phyloP scores from a whole-genome alignment of 2,113 vertebrate genomes.

The Corythornis madagascariensis region DNA sequence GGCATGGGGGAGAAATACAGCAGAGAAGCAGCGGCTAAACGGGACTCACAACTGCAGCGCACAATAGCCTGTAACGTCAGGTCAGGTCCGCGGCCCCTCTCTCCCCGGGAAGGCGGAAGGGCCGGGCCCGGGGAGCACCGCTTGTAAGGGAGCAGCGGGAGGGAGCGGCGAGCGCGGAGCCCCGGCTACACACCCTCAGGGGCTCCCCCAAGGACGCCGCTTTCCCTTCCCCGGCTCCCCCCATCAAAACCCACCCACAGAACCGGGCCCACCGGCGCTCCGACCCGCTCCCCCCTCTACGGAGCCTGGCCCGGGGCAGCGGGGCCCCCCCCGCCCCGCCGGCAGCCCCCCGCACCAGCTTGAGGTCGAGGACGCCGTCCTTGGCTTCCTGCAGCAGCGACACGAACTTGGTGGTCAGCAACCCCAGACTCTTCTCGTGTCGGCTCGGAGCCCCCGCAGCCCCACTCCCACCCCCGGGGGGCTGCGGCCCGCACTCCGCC shows the following conservation, averaged over 20 bases:
- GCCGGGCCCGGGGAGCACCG: background rate
- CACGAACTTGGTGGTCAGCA: slow-evolving; percentile 97
- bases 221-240: background rate
- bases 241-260: background rate
- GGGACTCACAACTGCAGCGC: background rate
- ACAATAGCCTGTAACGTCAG: background rate
- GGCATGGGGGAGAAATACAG: background rate
- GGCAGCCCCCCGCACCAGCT: slow-evolving; percentile 82
- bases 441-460: slow-evolving; percentile 86
- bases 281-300: background rate
- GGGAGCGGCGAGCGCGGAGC: background rate
- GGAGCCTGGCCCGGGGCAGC: no score
- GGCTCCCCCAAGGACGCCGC: background rate
- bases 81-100: no score
- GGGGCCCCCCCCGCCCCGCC: background rate
- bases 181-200: background rate
- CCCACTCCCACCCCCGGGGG: slow-evolving; percentile 78
- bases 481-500: slow-evolving; percentile 85
- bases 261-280: background rate
- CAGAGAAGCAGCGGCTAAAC: no score
- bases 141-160: background rate
- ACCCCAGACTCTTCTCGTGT: slow-evolving; percentile 94
- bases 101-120: no score
- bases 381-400: slow-evolving; percentile 96
- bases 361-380: slow-evolving; percentile 96